These are phyloP conservation scores for Sesia apiformis DNA, from an alignment of 2,888 invertebrate genomes.

Conservation along the genomic window DNA sequence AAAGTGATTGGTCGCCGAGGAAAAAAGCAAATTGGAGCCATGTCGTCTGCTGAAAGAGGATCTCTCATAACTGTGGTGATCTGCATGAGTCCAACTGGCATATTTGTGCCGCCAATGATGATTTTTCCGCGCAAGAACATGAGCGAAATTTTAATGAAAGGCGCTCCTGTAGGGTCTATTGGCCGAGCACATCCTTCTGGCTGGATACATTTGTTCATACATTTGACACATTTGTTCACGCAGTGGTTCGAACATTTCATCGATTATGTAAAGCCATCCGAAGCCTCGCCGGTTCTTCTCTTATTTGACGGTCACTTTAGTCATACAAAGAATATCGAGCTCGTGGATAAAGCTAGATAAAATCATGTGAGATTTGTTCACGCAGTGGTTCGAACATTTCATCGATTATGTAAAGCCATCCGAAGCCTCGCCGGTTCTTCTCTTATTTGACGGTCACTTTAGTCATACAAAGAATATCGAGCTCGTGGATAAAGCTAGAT, in stretches of 20 bases:
- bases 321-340: no score
- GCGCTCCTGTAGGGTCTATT: conserved; percentile 6
- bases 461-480: no score
- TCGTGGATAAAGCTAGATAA: no score
- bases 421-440: no score
- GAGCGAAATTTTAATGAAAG: conserved; percentile 8
- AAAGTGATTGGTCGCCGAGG: conserved; percentile 6
- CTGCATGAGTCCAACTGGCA: conserved; percentile 5
- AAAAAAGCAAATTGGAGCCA: conserved; percentile 10
- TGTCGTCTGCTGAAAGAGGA: conserved; percentile 8
- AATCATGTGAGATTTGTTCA: no score
- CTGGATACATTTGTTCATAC: no score
- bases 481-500: no score
- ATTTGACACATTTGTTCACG: not conserved
- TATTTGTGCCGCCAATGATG: conserved; percentile 8
- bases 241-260: not conserved
- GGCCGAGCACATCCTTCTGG: not conserved
- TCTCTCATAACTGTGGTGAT: conserved; percentile 5
- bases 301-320: no score
- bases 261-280: not conserved
- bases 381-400: no score
- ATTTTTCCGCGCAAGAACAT: conserved; percentile 8
- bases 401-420: no score
- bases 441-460: no score
- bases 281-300: no score